phyloP scores from a whole-genome alignment of 2,113 vertebrate species.

The Canis aureus region DNA sequence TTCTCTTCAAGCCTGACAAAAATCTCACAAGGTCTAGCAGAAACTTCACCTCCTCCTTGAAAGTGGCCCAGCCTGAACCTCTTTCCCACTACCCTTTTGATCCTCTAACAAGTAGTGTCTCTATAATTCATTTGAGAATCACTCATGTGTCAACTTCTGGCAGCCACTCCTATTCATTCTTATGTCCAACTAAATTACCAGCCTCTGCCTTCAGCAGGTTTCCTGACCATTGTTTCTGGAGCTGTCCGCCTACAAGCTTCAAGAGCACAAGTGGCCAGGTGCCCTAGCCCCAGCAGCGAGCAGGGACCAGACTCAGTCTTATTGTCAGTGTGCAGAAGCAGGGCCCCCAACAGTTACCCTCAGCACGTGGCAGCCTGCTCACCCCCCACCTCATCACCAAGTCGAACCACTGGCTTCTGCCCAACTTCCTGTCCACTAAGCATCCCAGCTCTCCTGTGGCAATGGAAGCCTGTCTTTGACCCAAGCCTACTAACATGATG shows the following conservation, averaged over 20 bases:
- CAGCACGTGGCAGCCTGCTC: not conserved
- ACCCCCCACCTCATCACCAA: not conserved
- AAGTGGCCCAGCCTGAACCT: not conserved
- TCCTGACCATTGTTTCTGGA: not conserved
- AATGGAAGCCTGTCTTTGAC: not conserved
- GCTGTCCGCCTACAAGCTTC: not conserved
- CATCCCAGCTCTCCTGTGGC: not conserved
- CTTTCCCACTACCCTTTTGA: not conserved
- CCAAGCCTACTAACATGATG: not conserved
- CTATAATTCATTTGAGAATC: not conserved
- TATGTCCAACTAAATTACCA: not conserved
- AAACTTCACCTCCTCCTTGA: not conserved
- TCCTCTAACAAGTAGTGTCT: not conserved
- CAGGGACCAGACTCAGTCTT: not conserved
- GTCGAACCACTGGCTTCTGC: not conserved
- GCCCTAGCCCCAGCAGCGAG: not conserved
- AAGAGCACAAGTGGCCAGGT: not conserved
- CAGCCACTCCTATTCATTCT: not conserved
- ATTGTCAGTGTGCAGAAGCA: too few relatives aligned
- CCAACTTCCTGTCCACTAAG: not conserved
- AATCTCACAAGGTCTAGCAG: not conserved
- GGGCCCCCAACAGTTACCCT: not conserved
- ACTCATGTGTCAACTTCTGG: not conserved
- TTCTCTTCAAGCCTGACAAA: too few relatives aligned
- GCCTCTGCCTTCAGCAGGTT: not conserved